These are phyloP conservation scores for Halictus quadricinctus DNA, from an alignment of 2,888 invertebrate species.

Conservation along the genomic window DNA sequence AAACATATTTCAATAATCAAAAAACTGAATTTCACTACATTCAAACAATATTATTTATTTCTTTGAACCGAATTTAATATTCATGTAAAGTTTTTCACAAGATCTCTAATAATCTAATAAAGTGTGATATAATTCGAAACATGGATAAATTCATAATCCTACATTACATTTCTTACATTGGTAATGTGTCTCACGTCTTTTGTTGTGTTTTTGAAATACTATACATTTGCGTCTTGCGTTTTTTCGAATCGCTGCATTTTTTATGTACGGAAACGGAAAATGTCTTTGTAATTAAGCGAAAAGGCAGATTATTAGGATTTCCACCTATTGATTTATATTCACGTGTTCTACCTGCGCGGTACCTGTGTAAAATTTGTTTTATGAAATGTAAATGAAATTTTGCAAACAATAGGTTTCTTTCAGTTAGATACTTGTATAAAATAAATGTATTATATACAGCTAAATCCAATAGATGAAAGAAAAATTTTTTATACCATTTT, in stretches of 20 bases:
- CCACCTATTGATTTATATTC: background rate
- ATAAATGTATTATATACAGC: background rate
- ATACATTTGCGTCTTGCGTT: slow-evolving; percentile 34
- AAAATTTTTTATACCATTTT: background rate
- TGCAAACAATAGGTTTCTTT: background rate
- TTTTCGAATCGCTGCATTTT: background rate
- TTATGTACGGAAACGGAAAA: slow-evolving; percentile 3
- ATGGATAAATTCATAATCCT: slow-evolving; percentile 22
- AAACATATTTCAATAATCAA: too few species aligned
- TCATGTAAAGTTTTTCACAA: background rate
- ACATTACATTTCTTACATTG: slow-evolving; percentile 41
- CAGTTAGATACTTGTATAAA: background rate
- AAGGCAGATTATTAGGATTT: background rate
- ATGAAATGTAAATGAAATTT: background rate
- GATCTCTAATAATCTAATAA: slow-evolving; percentile 23
- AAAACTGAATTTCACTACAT: background rate
- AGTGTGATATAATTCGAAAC: slow-evolving; percentile 25
- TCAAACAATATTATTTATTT: background rate
- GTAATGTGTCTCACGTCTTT: slow-evolving; percentile 31
- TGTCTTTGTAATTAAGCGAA: slow-evolving; percentile 7
- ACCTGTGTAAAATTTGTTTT: slow-evolving; percentile 1
- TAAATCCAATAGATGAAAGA: slow-evolving; percentile 7
- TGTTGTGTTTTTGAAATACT: slow-evolving; percentile 22
- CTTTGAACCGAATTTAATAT: background rate
- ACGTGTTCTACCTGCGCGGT: background rate